Percentiles rank a stretch among this genome's conserved stretches.
Conservation (phyloP, 2,888 invertebrate species). For the Drosophila aldrichi region DNA sequence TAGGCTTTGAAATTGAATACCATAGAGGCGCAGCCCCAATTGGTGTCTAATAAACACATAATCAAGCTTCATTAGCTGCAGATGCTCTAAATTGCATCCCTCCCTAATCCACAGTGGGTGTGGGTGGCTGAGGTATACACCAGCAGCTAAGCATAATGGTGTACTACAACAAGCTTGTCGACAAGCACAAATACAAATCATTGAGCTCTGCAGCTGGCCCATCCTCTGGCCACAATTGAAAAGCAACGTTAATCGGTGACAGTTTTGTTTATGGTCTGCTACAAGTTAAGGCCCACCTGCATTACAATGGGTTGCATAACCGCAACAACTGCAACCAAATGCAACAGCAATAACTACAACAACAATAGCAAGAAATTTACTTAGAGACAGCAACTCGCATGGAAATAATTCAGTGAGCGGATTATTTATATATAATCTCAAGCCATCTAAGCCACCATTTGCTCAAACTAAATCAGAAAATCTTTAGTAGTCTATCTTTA, state of each 20-base stretch:
- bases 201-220: background rate
- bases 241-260: slow-evolving; percentile 47
- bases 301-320: slow-evolving; percentile 50
- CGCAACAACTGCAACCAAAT: slow-evolving; percentile 12
- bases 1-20: slow-evolving; percentile 39
- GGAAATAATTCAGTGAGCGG: background rate
- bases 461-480: too few relatives aligned
- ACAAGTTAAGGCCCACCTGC: slow-evolving; percentile 54
- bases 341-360: slow-evolving; percentile 11
- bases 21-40: slow-evolving; percentile 30
- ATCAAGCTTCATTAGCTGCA: slow-evolving; percentile 67
- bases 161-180: slow-evolving; percentile 53
- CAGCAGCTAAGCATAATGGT: slow-evolving; percentile 4
- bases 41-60: slow-evolving; percentile 74
- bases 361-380: background rate
- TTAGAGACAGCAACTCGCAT: slow-evolving; percentile 5
- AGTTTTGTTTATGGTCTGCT: slow-evolving; percentile 68
- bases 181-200: slow-evolving; percentile 51
- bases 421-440: too few relatives aligned
- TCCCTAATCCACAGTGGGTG: background rate
- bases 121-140: too few relatives aligned
- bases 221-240: background rate
- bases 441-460: too few relatives aligned
- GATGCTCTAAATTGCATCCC: slow-evolving; percentile 63
- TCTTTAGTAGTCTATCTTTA: too few relatives aligned